These are phyloP conservation scores for Diglossa cyanea DNA, from an alignment of 2,797 vertebrate genomes.

Conservation along the genomic window DNA sequence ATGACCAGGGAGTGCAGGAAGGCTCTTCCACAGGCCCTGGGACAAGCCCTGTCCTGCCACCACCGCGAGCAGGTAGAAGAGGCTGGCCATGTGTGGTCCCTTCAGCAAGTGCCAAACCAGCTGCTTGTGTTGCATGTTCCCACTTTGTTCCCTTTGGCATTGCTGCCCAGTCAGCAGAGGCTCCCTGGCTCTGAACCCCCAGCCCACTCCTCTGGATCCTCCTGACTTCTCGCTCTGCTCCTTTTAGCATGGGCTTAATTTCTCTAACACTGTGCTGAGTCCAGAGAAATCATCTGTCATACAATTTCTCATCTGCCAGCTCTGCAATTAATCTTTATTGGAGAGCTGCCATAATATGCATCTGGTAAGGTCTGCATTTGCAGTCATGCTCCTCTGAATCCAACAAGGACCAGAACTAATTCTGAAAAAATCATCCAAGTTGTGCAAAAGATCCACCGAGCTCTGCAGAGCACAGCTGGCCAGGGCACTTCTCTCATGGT, in stretches of 20 bases:
- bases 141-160: accelerated
- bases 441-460: neutral
- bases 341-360: neutral
- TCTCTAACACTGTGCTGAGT: neutral
- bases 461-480: neutral
- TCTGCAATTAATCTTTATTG: neutral
- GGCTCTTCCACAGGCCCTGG: neutral
- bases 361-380: neutral
- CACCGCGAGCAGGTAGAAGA: neutral
- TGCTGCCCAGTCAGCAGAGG: accelerated
- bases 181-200: neutral
- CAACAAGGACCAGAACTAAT: neutral
- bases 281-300: neutral
- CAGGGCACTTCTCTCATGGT: neutral
- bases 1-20: neutral
- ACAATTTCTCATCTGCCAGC: neutral
- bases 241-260: neutral
- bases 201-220: neutral
- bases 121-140: neutral
- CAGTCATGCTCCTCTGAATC: neutral
- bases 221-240: neutral
- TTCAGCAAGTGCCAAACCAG: neutral
- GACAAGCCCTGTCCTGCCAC: neutral
- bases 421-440: neutral
- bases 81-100: accelerated